phyloP scores from a whole-genome alignment of 2,888 invertebrate genomes.

The Xylophagus ater region DNA sequence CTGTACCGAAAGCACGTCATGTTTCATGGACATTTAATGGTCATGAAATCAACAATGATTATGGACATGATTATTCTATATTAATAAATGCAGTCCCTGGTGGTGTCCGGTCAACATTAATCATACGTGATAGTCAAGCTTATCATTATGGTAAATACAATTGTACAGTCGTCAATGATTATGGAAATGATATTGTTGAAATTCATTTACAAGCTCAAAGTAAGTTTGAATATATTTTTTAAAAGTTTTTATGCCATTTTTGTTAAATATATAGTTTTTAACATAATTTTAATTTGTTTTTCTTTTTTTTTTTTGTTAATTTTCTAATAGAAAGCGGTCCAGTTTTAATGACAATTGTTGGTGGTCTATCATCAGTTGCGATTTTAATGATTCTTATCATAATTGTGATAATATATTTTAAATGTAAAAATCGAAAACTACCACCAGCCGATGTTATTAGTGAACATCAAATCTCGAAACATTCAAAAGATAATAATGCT shows the following conservation, averaged over 20 bases:
- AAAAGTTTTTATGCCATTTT: background rate
- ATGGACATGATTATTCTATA: conserved; percentile 62
- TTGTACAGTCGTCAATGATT: conserved; percentile 85
- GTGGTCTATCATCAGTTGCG: conserved; percentile 66
- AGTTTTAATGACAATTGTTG: conserved; percentile 68
- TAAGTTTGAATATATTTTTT: conserved; percentile 43
- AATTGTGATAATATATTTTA: conserved; percentile 71
- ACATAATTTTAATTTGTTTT: background rate
- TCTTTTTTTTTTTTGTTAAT: background rate
- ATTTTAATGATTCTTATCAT: conserved; percentile 73
- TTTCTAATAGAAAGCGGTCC: conserved; percentile 60
- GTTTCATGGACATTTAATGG: conserved; percentile 83
- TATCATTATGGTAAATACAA: conserved; percentile 88
- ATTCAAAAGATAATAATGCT: conserved; percentile 46
- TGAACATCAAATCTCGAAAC: conserved; percentile 37
- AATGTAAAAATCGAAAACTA: conserved; percentile 35
- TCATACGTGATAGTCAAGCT: conserved; percentile 74
- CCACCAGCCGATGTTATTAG: conserved; percentile 39
- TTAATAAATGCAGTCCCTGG: conserved; percentile 63
- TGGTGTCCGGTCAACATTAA: conserved; percentile 78
- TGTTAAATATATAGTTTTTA: background rate
- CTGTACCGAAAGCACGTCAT: conserved; percentile 78
- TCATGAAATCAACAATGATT: conserved; percentile 61
- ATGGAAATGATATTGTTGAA: conserved; percentile 74
- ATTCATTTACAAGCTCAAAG: conserved; percentile 79